These are phyloP conservation scores for Himalopsyche japonica DNA, from an alignment of 2,888 invertebrate genomes.

Conservation along the genomic window DNA sequence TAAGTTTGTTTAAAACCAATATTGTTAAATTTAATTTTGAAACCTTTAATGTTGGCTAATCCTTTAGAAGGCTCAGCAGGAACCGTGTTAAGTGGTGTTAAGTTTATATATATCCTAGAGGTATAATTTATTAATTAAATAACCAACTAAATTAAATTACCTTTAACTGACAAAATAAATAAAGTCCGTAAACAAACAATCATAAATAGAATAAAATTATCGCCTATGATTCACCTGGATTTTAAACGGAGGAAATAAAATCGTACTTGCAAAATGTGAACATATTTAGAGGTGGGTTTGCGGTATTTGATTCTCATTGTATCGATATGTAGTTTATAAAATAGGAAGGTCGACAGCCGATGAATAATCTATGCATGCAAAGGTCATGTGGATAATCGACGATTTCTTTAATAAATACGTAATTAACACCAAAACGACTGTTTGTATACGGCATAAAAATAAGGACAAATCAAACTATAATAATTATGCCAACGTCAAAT, in stretches of 20 bases:
- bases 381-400: background rate
- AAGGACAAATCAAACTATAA: too few species aligned
- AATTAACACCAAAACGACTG: background rate
- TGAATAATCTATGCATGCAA: background rate
- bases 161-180: too few species aligned
- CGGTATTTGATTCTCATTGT: background rate
- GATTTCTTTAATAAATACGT: background rate
- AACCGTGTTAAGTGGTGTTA: too few species aligned
- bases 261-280: background rate
- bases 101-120: too few species aligned
- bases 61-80: too few species aligned
- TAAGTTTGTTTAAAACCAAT: too few species aligned
- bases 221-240: background rate
- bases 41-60: too few species aligned
- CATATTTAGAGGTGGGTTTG: background rate
- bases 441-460: too few species aligned
- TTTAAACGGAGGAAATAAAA: background rate
- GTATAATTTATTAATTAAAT: too few species aligned
- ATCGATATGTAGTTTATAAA: background rate
- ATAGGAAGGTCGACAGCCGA: background rate
- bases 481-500: too few species aligned
- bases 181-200: background rate
- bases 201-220: background rate
- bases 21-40: too few species aligned
- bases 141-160: too few species aligned